phyloP scores from a whole-genome alignment of 2,888 invertebrate genomes.

The Tinea semifulvella region DNA sequence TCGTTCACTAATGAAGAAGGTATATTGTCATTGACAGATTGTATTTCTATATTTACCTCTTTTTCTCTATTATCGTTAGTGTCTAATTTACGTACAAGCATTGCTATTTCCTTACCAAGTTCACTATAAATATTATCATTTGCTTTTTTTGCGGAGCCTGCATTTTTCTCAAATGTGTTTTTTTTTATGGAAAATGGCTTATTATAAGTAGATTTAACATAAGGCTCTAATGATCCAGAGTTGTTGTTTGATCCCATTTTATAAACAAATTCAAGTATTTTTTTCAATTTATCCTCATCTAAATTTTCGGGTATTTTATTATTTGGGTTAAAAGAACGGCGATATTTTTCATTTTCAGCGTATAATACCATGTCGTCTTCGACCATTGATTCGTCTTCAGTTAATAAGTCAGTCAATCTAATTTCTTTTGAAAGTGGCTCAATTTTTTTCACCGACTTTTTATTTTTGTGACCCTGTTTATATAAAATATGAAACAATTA shows the following conservation, averaged over 20 bases:
- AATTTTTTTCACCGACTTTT: not conserved
- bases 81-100: slow-evolving; percentile 41
- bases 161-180: not conserved
- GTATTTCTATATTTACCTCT: slow-evolving; percentile 33
- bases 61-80: slow-evolving; percentile 23
- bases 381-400: slow-evolving; percentile 1
- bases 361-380: not conserved
- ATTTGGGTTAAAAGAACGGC: not conserved
- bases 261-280: slow-evolving; percentile 49
- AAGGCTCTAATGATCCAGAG: not conserved
- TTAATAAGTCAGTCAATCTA: not conserved
- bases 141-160: not conserved
- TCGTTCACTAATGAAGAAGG: slow-evolving; percentile 26
- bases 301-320: slow-evolving; percentile 1
- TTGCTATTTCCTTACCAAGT: slow-evolving; percentile 50
- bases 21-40: slow-evolving; percentile 22
- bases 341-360: not conserved
- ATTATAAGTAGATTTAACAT: not conserved
- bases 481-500: no score
- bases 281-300: slow-evolving; percentile 44
- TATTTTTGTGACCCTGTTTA: no score
- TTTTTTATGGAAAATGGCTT: not conserved
- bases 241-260: slow-evolving; percentile 23
- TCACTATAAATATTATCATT: slow-evolving; percentile 42
- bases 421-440: not conserved